Conservation (phyloP, 2,113 vertebrate species). For the Onychostoma macrolepis region DNA sequence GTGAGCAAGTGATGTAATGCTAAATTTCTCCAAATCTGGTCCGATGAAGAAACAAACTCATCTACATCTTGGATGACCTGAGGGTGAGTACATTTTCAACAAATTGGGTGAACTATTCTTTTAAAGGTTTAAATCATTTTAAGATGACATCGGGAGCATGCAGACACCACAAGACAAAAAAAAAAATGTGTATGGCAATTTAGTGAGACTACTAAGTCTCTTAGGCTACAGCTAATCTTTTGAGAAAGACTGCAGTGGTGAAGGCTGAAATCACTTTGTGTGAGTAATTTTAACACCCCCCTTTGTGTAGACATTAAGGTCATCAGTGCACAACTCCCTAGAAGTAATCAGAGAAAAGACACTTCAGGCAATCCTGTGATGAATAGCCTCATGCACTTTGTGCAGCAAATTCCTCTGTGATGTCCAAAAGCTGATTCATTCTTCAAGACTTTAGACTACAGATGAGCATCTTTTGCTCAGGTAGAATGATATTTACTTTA, state of each 20-base stretch:
- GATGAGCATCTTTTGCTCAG: background rate
- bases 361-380: background rate
- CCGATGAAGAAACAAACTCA: background rate
- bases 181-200: background rate
- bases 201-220: slow-evolving; percentile 8
- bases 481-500: background rate
- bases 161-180: background rate
- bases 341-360: slow-evolving; percentile 33
- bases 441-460: background rate
- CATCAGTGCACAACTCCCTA: slow-evolving; percentile 24
- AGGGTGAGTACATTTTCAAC: background rate
- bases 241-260: background rate
- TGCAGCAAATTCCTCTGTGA: background rate
- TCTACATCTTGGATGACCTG: background rate
- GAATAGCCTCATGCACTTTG: slow-evolving; percentile 19
- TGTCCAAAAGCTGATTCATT: slow-evolving; percentile 9
- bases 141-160: background rate
- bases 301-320: slow-evolving; percentile 32
- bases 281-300: slow-evolving; percentile 45
- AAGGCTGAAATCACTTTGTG: background rate
- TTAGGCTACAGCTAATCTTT: background rate
- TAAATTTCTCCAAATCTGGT: background rate
- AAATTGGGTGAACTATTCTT: background rate
- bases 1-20: too few relatives aligned
- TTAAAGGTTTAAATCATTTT: background rate